These are phyloP conservation scores for Microtus obscurus DNA, from an alignment of 2,797 vertebrate species.

Conservation along the genomic window DNA sequence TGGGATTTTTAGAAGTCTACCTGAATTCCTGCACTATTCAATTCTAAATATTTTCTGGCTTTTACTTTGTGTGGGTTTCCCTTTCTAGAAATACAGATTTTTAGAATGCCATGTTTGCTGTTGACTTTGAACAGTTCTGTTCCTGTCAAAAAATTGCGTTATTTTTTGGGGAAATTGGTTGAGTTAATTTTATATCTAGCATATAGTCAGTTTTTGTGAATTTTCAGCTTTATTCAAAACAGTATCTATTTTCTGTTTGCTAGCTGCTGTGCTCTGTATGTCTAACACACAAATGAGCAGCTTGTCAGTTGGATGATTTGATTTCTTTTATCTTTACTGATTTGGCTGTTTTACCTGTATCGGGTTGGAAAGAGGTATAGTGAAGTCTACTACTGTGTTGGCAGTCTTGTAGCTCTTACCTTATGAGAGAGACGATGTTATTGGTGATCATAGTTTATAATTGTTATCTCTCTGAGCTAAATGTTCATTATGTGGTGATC, in stretches of 20 bases:
- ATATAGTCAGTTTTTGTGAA: background rate
- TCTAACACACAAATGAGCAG: background rate
- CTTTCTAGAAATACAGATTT: constrained; percentile 13
- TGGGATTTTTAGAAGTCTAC: constrained; percentile 27
- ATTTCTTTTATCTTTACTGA: constrained; percentile 1
- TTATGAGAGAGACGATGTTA: constrained; percentile 17
- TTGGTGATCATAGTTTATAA: background rate
- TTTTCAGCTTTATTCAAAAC: constrained; percentile 50
- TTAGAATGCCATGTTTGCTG: constrained; percentile 18
- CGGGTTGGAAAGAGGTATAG: background rate
- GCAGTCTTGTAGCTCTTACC: background rate
- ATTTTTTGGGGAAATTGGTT: constrained; percentile 36
- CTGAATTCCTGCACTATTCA: constrained; percentile 16
- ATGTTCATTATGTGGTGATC: background rate
- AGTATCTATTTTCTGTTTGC: constrained; percentile 2
- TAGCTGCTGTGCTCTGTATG: background rate
- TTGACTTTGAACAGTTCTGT: constrained; percentile 32
- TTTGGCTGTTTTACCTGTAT: background rate
- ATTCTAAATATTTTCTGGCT: constrained; percentile 11
- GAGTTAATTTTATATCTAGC: constrained; percentile 40
- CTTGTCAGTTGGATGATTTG: background rate
- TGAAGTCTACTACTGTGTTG: background rate
- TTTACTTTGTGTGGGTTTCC: constrained; percentile 20
- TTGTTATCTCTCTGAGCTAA: background rate
- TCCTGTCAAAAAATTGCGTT: constrained; percentile 31